Conservation (phyloP, 1,140 invertebrate genomes). For the Panagrolaimus sp. region DNA sequence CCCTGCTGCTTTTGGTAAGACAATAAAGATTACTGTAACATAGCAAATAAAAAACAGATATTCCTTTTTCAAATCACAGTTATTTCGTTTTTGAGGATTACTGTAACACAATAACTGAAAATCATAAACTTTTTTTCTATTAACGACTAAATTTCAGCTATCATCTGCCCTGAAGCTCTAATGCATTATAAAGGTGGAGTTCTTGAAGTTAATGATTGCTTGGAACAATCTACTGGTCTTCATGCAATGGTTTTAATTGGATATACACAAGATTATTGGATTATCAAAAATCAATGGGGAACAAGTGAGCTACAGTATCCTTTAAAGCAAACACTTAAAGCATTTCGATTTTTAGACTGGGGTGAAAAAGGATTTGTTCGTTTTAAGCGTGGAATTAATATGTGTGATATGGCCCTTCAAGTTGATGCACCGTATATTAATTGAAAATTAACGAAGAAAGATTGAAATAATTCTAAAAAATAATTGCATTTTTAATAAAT, state of each 20-base stretch:
- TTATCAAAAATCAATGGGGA: constrained; percentile 37
- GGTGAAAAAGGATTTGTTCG: constrained; percentile 78
- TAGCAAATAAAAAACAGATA: too few species aligned
- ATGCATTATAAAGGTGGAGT: constrained; percentile 36
- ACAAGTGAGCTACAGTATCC: background rate
- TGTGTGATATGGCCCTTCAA: constrained; percentile 70
- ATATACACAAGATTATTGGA: constrained; percentile 50
- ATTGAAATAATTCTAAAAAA: too few species aligned
- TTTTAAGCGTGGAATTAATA: constrained; percentile 82
- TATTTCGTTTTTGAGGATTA: too few species aligned
- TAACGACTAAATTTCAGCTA: background rate
- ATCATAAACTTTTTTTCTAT: too few species aligned
- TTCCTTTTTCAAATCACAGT: too few species aligned
- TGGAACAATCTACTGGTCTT: constrained; percentile 20
- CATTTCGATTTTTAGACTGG: background rate
- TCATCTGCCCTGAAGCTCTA: background rate
- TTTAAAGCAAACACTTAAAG: too few species aligned
- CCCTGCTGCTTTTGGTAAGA: constrained; percentile 29
- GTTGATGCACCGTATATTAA: constrained; percentile 65
- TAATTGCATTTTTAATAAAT: too few species aligned
- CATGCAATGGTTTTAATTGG: constrained; percentile 36
- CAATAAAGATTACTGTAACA: too few species aligned
- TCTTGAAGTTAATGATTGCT: constrained; percentile 30
- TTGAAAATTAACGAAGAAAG: too few species aligned
- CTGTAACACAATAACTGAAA: too few species aligned